These are phyloP conservation scores for Chrysolina americana DNA, from an alignment of 2,888 invertebrate species.

Conservation along the genomic window DNA sequence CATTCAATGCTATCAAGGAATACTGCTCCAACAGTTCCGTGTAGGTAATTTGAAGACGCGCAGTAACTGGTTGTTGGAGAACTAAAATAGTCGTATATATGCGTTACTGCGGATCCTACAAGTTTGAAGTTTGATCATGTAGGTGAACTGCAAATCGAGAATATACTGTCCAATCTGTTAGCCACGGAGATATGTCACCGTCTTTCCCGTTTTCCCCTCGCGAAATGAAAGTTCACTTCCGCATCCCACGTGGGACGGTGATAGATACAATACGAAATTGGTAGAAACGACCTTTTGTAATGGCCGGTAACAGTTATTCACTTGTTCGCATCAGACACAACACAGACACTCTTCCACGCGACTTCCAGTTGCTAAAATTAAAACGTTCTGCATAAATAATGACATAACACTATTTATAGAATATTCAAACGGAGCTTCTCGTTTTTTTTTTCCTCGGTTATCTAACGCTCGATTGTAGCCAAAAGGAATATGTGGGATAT, in stretches of 20 bases:
- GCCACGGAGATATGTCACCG: too few species aligned
- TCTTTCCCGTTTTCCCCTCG: too few species aligned
- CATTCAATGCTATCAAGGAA: too few species aligned
- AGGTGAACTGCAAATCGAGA: too few species aligned
- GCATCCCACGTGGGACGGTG: background rate
- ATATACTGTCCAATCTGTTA: too few species aligned
- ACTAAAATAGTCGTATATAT: too few species aligned
- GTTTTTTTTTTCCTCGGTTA: constrained; percentile 53
- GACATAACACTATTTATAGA: constrained; percentile 61
- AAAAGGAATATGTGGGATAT: constrained; percentile 14
- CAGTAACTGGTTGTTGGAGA: too few species aligned
- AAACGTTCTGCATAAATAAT: constrained; percentile 62
- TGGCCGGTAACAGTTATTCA: constrained; percentile 22
- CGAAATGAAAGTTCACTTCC: background rate
- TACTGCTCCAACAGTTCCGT: too few species aligned
- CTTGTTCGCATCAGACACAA: constrained; percentile 55
- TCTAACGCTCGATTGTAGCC: constrained; percentile 49
- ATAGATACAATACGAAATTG: background rate
- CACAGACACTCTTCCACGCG: constrained; percentile 59
- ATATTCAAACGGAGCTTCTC: constrained; percentile 52
- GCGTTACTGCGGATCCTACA: too few species aligned
- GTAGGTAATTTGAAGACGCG: too few species aligned
- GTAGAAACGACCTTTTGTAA: background rate
- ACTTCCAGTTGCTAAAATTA: constrained; percentile 62
- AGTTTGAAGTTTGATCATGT: too few species aligned